Evolutionary conservation across 2,888 invertebrate genomes (phyloP), one percentile per base, ranked within the genome.

Genomic region (Megaustenia siamemsis): DNA sequence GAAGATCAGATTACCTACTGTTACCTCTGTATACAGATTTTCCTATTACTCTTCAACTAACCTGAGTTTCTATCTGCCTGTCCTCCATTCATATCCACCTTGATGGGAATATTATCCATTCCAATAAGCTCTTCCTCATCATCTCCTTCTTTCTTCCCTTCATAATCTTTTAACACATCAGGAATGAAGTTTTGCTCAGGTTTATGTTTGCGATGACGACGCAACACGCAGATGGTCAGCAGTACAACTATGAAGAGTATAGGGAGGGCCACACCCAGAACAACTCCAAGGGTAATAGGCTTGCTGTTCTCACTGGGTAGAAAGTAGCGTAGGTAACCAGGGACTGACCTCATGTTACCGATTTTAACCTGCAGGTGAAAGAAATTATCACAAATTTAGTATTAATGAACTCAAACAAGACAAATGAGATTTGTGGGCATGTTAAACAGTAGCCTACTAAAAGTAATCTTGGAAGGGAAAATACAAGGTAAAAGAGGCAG

Each of bases 281-380:
- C 91, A n/a, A 93, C 91, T 1, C 93, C 92, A 8, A 92, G 84
- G 12, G 91, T 90, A 4, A 92, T 91, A 0, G 91, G 91, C 73
- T 91, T 91, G 82, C 87, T 86, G 15, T 87, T 83, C 49, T 79
- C 86, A 8, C 82, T 76, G 32, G 86, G 86, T 24, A 89, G 89
- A 60, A 88, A 89, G 85, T 92, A 92, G 53, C 88, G 90, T 60
- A 92, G 86, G 84, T 89, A 91, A 12, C 92, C 92, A 4, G 91
- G 90, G 21, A 89, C 86, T 18, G 83, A 83, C 32, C 85, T 82
- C 86, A 91, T 88, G 86, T 90, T 90, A 21, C 92, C 92, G n/a
- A 92, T 89, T n/a, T 87, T 86, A 40, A 92, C 86, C 92, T 92
- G 73, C 8, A 32, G 32, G 10, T 49, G 2, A 49, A 49, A 45